Conservation (phyloP, 1,140 invertebrate species). For the Sinella curviseta region DNA sequence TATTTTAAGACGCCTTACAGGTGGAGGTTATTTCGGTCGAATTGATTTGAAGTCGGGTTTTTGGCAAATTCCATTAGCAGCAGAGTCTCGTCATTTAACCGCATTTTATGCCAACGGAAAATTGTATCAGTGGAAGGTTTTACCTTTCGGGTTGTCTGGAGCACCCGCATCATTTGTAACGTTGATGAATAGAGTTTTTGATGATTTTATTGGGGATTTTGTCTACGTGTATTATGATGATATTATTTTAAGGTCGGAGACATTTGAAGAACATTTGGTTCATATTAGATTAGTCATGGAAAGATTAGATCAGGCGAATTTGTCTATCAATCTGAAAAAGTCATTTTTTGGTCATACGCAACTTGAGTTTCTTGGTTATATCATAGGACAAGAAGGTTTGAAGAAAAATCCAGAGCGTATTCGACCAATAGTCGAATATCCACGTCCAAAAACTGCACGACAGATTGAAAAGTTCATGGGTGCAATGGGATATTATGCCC, state of each 20-base stretch:
- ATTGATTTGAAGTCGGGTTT: constrained; percentile 1
- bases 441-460: constrained; percentile 28
- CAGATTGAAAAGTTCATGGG: constrained; percentile 52
- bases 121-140: too few species aligned
- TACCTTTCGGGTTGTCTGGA: too few species aligned
- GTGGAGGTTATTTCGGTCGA: background rate
- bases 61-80: constrained; percentile 1
- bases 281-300: constrained; percentile 53
- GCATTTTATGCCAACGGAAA: constrained; percentile 15
- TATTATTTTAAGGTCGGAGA: constrained; percentile 54
- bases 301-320: constrained; percentile 51
- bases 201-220: constrained; percentile 37
- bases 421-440: constrained; percentile 48
- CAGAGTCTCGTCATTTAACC: background rate
- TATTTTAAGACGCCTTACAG: background rate
- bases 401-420: constrained; percentile 52
- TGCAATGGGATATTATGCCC: constrained; percentile 44
- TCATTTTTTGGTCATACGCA: constrained; percentile 54
- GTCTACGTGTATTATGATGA: constrained; percentile 58
- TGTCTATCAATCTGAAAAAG: constrained; percentile 58
- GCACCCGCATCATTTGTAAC: constrained; percentile 52
- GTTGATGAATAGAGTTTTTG: constrained; percentile 52
- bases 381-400: constrained; percentile 51
- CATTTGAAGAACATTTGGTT: constrained; percentile 56
- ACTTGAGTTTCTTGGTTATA: constrained; percentile 54